Conservation (phyloP, 2,797 vertebrate genomes). For the Paramormyrops hopkinsi region DNA sequence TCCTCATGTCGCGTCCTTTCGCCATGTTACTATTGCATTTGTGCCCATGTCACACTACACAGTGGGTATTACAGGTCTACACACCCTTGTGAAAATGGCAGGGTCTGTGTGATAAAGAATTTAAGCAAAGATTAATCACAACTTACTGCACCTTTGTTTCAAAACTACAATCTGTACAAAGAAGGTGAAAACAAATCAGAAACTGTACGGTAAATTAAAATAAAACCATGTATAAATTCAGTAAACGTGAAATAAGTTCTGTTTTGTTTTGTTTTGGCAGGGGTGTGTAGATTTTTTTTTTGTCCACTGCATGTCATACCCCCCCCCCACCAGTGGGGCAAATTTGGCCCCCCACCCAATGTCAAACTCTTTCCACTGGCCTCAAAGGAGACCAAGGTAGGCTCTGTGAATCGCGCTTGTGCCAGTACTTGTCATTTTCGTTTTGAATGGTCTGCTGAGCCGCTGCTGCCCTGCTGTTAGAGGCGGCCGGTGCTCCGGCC, state of each 20-base stretch:
- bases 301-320: background rate
- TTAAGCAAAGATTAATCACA: background rate
- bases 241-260: background rate
- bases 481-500: background rate
- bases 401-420: background rate
- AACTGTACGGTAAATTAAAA: background rate
- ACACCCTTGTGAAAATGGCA: too few species aligned
- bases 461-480: background rate
- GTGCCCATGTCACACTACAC: too few species aligned
- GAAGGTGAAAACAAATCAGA: background rate
- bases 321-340: background rate
- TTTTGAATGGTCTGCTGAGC: background rate
- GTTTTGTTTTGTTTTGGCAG: background rate
- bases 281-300: background rate
- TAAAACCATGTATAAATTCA: background rate
- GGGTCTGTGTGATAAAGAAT: too few species aligned
- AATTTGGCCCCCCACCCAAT: background rate
- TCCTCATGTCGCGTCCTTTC: too few species aligned
- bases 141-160: background rate
- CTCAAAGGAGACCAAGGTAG: background rate
- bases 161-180: background rate
- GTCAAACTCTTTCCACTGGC: background rate
- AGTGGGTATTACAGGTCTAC: too few species aligned
- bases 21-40: too few species aligned
- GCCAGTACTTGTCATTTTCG: background rate